phyloP scores from a whole-genome alignment of 2,113 vertebrate genomes.

The Nothocercus julius region DNA sequence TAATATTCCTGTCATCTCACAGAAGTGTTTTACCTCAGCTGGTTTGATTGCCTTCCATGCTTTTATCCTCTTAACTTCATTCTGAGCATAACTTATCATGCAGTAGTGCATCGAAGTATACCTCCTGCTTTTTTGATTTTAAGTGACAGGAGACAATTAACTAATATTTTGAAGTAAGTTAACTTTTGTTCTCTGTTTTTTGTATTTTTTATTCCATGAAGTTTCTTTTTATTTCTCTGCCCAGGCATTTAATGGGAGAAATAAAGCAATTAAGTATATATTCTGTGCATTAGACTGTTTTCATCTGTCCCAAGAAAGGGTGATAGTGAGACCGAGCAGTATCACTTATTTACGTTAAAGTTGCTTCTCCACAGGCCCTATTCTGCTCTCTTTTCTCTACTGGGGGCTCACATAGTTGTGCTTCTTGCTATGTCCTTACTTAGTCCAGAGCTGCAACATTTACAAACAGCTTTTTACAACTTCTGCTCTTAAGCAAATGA shows the following conservation, averaged over 20 bases:
- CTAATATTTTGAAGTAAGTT: background rate
- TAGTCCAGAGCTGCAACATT: background rate
- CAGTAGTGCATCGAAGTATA: background rate
- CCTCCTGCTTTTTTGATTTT: background rate
- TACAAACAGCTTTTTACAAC: background rate
- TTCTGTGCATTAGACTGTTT: background rate
- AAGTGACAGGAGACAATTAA: background rate
- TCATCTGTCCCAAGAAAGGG: background rate
- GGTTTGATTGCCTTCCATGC: background rate
- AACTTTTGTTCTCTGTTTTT: background rate
- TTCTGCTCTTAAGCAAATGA: background rate
- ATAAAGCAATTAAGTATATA: rapidly evolving
- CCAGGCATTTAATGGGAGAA: background rate
- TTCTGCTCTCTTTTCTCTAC: background rate
- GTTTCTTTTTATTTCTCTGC: too few relatives aligned
- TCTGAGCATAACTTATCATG: background rate
- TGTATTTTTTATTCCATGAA: background rate
- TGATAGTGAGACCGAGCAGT: background rate
- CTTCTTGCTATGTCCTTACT: background rate
- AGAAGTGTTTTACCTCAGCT: background rate
- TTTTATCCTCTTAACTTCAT: background rate
- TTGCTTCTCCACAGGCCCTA: background rate
- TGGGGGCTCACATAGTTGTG: rapidly evolving
- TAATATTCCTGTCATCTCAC: background rate
- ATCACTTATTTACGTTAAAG: too few relatives aligned